Evolutionary conservation across 2,888 invertebrate species (phyloP).

Genomic region (Leptura quadrifasciata): DNA sequence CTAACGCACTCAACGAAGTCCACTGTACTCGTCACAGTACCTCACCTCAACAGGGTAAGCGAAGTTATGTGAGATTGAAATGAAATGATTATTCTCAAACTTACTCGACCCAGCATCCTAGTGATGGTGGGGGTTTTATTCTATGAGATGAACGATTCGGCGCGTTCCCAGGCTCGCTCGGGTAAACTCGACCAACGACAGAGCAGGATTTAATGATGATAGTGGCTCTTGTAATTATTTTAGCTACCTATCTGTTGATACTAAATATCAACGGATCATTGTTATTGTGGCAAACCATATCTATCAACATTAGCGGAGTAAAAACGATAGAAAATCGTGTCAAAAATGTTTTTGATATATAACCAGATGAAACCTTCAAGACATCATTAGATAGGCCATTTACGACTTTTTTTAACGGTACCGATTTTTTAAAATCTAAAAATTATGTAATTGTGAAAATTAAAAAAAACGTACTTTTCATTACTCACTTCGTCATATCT

Average conservation of each 20-base stretch:
- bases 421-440: too few species aligned
- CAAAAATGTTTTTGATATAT: too few species aligned
- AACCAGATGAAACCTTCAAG: too few species aligned
- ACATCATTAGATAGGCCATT: too few species aligned
- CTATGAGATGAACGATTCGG: slow-evolving; percentile 65
- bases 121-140: slow-evolving; percentile 43
- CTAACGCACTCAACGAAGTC: slow-evolving; percentile 31
- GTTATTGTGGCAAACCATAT: slow-evolving; percentile 40
- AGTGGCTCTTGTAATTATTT: slow-evolving; percentile 44
- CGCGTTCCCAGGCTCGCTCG: slow-evolving; percentile 68
- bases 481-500: too few species aligned
- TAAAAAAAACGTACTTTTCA: too few species aligned
- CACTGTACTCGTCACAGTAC: slow-evolving; percentile 20
- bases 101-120: slow-evolving; percentile 53
- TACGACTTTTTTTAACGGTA: too few species aligned
- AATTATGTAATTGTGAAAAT: too few species aligned
- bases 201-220: slow-evolving; percentile 47
- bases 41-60: slow-evolving; percentile 23
- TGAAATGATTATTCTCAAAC: slow-evolving; percentile 45
- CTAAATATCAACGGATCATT: slow-evolving; percentile 48
- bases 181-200: slow-evolving; percentile 49
- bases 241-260: slow-evolving; percentile 55
- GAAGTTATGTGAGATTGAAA: slow-evolving; percentile 48
- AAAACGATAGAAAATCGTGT: too few species aligned
- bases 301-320: too few species aligned